Base-by-base conservation (phyloP, 2,113 vertebrate species). In the Ailurus styani region DNA sequence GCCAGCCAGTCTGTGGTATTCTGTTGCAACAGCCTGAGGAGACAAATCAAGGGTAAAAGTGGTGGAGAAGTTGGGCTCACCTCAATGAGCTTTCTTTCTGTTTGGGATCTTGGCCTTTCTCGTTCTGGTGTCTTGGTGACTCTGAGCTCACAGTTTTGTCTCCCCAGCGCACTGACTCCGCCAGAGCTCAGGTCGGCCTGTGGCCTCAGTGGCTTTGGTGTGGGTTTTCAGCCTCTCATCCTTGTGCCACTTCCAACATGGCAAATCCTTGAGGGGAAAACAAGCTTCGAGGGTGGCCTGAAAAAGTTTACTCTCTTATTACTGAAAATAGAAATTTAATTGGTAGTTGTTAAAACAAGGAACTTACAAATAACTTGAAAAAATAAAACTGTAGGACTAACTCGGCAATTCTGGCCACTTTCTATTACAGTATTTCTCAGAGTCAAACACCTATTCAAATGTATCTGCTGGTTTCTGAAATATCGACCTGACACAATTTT, bases 21-120 rank as follows among this genome's bases (percentile, higher is more conserved):
- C 17, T 12, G 47, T 15, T 34, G 12, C 0, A 23, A n/a, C 55
- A 50, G 82, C 21, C 50, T 1, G 68, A 20, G 42, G 31, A 1
- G 50, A 20, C 11, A 0, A 2, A 29, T 0, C 0, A 3, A n/a
- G 5, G 52, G 42, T 3, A 15, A 45, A 27, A 3, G 23, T 4
- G 3, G 62, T 45, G 20, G 47, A 23, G 47, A 25, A 11, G 64
- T 0, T 4, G 57, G 12, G 84, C 45, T 40, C 31, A 13, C 45
- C 66, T 47, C 34, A 25, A 5, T 10, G 45, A 37, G 52, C 62
- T 78, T 66, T 21, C 87, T 72, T 92, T 60, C 72, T n/a, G 3
- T 3, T 2, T 45, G 47, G n/a, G 34, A 23, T 3, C 50, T 9
- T 21, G 66, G 85, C 14, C 29, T 93, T 45, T 89, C 82, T 5